Evolutionary conservation across 1,140 invertebrate genomes (phyloP).

Genomic region (Drosophila asahinai): DNA sequence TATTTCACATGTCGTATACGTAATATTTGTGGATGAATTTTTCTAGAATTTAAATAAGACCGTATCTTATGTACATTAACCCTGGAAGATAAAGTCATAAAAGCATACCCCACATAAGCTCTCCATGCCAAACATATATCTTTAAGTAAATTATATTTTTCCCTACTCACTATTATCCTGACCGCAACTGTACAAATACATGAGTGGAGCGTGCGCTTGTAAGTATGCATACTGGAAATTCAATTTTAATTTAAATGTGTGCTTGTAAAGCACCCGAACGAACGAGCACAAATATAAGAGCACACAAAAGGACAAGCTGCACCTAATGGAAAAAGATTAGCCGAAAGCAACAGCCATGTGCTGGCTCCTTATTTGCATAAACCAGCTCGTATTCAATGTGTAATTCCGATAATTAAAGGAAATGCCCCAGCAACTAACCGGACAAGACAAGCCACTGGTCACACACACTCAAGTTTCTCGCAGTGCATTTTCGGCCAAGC

Average conservation of each 20-base stretch:
- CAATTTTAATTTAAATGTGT: conserved; percentile 60
- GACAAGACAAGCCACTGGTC: background rate
- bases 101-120: background rate
- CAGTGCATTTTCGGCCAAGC: conserved; percentile 51
- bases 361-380: conserved; percentile 34
- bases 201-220: conserved; percentile 18
- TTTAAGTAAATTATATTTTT: background rate
- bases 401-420: conserved; percentile 48
- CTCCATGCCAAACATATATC: background rate
- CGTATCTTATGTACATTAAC: background rate
- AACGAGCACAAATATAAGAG: conserved; percentile 15
- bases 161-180: background rate
- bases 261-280: conserved; percentile 1
- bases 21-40: background rate
- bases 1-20: background rate
- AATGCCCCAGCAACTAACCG: background rate
- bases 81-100: background rate
- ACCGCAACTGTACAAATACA: conserved; percentile 15
- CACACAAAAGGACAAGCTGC: conserved; percentile 20
- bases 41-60: background rate
- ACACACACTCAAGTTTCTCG: conserved; percentile 16
- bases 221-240: conserved; percentile 42
- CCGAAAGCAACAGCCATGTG: conserved; percentile 34
- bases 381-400: conserved; percentile 37
- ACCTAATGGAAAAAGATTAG: conserved; percentile 61